phyloP scores from a whole-genome alignment of 2,113 vertebrate genomes.

The Proteles cristata region DNA sequence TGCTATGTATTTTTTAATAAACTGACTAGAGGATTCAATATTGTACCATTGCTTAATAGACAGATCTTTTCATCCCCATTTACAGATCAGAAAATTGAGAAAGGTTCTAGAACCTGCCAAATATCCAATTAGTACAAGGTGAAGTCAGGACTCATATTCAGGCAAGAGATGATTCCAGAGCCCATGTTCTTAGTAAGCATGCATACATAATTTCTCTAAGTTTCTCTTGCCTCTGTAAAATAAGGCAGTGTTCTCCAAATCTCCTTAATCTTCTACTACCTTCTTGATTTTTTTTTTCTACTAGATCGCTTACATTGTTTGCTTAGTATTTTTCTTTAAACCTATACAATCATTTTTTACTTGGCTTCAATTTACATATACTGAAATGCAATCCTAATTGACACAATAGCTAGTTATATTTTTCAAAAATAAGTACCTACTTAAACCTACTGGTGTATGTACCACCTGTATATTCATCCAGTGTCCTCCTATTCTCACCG shows the following conservation, averaged over 20 bases:
- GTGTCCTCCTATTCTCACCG: not conserved
- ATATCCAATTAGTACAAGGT: not conserved
- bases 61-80: not conserved
- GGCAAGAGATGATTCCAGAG: not conserved
- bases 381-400: not conserved
- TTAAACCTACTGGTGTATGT: not conserved
- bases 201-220: not conserved
- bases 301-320: too few relatives aligned
- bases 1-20: not conserved
- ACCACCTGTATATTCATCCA: not conserved
- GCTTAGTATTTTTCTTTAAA: too few relatives aligned
- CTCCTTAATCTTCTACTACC: not conserved
- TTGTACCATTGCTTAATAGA: not conserved
- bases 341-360: too few relatives aligned
- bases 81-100: not conserved
- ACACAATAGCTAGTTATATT: not conserved
- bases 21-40: not conserved
- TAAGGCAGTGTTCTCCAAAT: not conserved
- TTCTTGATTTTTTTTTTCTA: not conserved
- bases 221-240: not conserved
- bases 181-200: not conserved
- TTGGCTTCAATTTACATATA: not conserved
- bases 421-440: not conserved
- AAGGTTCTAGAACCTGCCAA: not conserved
- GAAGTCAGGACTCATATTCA: not conserved